Percentiles rank a stretch among this genome's conserved stretches.
phyloP scores from a whole-genome alignment of 2,113 vertebrate genomes.

The Notothenia coriiceps region DNA sequence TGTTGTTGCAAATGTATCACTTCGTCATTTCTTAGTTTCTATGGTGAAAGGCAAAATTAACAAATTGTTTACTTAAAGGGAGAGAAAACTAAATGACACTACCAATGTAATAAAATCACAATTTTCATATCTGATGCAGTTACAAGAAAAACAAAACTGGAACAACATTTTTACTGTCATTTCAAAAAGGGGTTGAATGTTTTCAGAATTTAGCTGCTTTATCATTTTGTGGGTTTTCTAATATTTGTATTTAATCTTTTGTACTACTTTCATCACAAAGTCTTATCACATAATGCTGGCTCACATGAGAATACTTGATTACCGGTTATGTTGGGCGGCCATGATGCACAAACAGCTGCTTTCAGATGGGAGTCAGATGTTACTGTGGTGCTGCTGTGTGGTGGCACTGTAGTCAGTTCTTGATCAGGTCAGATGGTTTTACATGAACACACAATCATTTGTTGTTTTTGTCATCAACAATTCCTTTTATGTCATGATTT shows the following conservation, averaged over 20 bases:
- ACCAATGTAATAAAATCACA: not conserved
- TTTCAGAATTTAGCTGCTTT: not conserved
- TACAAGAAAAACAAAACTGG: not conserved
- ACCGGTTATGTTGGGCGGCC: not conserved
- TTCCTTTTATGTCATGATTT: slow-evolving; percentile 9
- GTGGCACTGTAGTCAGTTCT: not conserved
- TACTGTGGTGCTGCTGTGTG: slow-evolving; percentile 16
- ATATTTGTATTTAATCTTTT: slow-evolving; percentile 19
- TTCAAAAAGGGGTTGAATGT: not conserved
- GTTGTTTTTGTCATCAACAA: not conserved
- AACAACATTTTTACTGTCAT: not conserved
- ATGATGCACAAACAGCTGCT: not conserved
- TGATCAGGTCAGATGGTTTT: not conserved
- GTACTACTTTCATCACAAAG: not conserved
- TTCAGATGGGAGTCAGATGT: not conserved
- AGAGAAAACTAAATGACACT: too few relatives aligned
- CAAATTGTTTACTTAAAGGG: not conserved
- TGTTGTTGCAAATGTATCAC: not conserved
- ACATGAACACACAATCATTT: not conserved
- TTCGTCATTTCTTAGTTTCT: not conserved
- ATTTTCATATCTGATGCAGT: not conserved
- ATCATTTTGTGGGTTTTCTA: slow-evolving; percentile 14
- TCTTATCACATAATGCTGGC: not conserved
- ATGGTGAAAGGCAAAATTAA: not conserved
- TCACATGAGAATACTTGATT: slow-evolving; percentile 24